Conservation (phyloP, 2,113 vertebrate species). For the Lophochroa leadbeateri region DNA sequence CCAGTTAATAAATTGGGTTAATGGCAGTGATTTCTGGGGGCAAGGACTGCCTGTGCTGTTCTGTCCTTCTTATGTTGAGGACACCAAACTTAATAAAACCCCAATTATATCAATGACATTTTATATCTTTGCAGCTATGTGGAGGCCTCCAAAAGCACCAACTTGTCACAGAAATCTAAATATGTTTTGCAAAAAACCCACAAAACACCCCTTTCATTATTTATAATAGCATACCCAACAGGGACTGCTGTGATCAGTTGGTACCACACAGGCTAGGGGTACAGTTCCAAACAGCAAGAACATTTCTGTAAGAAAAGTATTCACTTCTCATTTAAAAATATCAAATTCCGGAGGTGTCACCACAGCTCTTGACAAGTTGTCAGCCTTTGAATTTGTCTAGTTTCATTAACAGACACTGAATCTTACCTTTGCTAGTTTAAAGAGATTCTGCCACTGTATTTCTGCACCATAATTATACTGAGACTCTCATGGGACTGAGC, state of each 20-base stretch:
- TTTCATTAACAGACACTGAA: neutral
- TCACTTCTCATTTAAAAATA: neutral
- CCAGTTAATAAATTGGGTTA: neutral
- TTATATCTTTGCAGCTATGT: neutral
- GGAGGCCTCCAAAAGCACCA: neutral
- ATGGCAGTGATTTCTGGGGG: neutral
- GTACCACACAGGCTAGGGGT: neutral
- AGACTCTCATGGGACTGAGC: neutral
- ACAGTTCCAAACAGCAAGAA: neutral
- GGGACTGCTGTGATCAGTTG: neutral
- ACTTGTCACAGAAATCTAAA: neutral
- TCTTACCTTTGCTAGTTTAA: neutral
- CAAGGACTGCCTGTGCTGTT: neutral
- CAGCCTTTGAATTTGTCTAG: neutral
- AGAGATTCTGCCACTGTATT: neutral
- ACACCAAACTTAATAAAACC: neutral
- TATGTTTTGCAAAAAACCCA: neutral
- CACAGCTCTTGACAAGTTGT: neutral
- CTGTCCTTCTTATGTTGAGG: neutral
- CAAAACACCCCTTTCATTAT: neutral
- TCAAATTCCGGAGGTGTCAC: neutral
- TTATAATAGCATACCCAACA: neutral
- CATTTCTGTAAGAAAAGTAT: neutral
- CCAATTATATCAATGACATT: neutral
- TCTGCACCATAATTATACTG: accelerated